Base-by-base conservation (phyloP, 2,888 invertebrate genomes). In the Ditula angustiorana region DNA sequence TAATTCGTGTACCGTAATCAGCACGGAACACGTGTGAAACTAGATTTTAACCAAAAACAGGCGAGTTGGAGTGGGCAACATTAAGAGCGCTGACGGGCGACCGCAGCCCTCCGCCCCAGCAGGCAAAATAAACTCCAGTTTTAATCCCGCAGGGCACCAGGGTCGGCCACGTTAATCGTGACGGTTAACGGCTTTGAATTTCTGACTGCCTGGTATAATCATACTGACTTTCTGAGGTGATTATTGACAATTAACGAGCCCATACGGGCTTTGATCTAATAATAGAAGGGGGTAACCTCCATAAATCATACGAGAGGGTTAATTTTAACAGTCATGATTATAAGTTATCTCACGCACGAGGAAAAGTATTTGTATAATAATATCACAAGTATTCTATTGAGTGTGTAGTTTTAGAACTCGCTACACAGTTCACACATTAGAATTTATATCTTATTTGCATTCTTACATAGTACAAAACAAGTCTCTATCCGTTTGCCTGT, bases 121-220 rank as follows among this genome's bases (percentile, higher is more conserved):
- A 41, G 26, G 16, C 23, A 26, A 30, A 58, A 63, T 46, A 52
- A 63, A 58, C 63, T 63, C 26, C 57, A 44, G 37, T 63, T 63
- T 58, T 24, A 46, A 58, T 52, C 58, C 58, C 28, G 10, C 37
- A 21, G 46, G 44, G 21, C 24, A 49, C 33, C 30, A n/a, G 44
- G 46, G 26, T 33, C 26, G 21, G 41, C 11, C 10, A 44, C 37
- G 19, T 50, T 64, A 52, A 58, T 52, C 50, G 58, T 21, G n/a
- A 26, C 24, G 35, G 16, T 28, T 49, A 64, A 64, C 58, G 5
- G 52, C 52, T 57, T 63, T 28, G 46, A 35, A 58, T 58, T 53
- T 33, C 57, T 58, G 63, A 35, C 57, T 33, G 44, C 26, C 58
- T 57, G 57, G 57, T 57, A 49, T 28, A 50, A 50, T 37, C 37